Base-by-base conservation (phyloP, 2,113 vertebrate species). In the Ceuthmochares aereus region DNA sequence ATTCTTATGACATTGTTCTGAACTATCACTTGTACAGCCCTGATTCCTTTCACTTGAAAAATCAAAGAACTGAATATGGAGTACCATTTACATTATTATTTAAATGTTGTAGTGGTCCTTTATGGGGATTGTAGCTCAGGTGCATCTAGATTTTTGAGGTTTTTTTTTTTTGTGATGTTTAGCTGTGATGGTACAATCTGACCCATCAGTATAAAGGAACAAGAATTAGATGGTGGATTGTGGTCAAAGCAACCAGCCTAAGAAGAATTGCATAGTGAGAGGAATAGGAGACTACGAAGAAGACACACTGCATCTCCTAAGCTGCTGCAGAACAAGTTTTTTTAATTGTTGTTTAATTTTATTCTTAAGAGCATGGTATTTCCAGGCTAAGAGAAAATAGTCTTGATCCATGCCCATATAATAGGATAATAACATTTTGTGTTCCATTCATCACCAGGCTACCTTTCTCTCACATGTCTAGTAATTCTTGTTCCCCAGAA, bases 391-490 rank as follows among this genome's bases (percentile, higher is more conserved):
- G 20, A 83, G 13, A 40, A 43, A 16, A 43, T 36, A 6, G 58
- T 7, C 10, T 78, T 66, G 84, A 51, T 3, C 19, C 1, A 9
- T 9, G 5, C 4, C 15, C 0, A 0, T 3, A 1, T 25, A 56
- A 59, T 4, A 3, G 12, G 25, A 55, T 19, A 3, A 2, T 63
- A 77, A 8, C 0, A 22, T 45, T n/a, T 56, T 51, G 14, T 70
- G 7, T 54, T 84, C n/a, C 19, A 9, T 47, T 64, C 29, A 25
- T 20, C 16, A 42, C 4, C 11, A 19, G 12, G 4, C 7, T 51
- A 6, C 11, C 5, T 80, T 79, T 72, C 18, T 34, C 7, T 64
- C 30, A 52, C 1, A 1, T 13, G 4, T 34, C 49, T 72, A 32
- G 4, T 18, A 27, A 51, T 76, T 85, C 37, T 59, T 45, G 30